Conservation (phyloP, 1,140 invertebrate species). For the Brachionus angularis region DNA sequence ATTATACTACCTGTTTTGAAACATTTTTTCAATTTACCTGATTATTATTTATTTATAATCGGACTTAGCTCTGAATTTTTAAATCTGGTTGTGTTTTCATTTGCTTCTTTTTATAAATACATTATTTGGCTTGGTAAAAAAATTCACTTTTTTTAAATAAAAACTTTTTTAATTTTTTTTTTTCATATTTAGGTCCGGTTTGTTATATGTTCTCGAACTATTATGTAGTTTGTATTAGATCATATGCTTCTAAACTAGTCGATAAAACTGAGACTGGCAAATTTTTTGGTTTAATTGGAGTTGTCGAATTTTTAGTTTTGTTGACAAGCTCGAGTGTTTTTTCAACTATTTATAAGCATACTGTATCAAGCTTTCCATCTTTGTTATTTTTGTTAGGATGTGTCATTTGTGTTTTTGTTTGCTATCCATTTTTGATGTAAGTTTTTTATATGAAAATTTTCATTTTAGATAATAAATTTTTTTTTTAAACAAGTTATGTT, state of each 20-base stretch:
- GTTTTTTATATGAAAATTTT: background rate
- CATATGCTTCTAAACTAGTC: constrained; percentile 35
- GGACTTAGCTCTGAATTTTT: constrained; percentile 38
- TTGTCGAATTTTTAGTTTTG: constrained; percentile 21
- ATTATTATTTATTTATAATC: constrained; percentile 22
- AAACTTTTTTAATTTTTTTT: background rate
- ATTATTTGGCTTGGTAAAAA: constrained; percentile 32
- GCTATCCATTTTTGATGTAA: constrained; percentile 43
- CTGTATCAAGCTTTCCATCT: constrained; percentile 26
- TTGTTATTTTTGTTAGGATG: constrained; percentile 15
- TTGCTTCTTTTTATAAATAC: background rate
- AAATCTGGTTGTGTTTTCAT: constrained; percentile 27
- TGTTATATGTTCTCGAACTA: constrained; percentile 39
- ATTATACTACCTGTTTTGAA: constrained; percentile 30
- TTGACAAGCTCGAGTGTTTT: constrained; percentile 21
- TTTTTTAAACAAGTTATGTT: background rate
- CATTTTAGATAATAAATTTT: background rate
- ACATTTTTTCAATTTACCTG: constrained; percentile 5
- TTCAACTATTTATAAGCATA: constrained; percentile 31
- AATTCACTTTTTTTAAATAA: background rate
- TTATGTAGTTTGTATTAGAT: constrained; percentile 30
- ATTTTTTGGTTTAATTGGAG: constrained; percentile 27
- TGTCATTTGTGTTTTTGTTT: constrained; percentile 9
- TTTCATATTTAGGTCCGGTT: constrained; percentile 4
- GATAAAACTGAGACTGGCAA: constrained; percentile 40